Base-by-base conservation (phyloP, 2,113 vertebrate species). In the Catagonus wagneri region DNA sequence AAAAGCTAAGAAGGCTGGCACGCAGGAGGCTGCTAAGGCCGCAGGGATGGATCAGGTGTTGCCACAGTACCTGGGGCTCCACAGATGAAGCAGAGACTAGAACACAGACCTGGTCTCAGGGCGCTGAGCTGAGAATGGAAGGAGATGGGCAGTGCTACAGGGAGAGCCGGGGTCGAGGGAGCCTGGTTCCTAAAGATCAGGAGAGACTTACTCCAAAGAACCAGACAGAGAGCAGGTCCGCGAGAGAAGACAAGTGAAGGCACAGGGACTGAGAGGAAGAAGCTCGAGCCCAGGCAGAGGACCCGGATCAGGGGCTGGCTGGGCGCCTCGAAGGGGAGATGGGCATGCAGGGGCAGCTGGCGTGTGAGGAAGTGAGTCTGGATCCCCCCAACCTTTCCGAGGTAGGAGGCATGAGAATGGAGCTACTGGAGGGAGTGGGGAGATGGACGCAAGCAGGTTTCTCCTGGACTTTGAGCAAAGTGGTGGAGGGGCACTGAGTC, bases 31-130 rank as follows among this genome's bases (percentile, higher is more conserved):
- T 14, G 60, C 14, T 27, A 22, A 17, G 65, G 61, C 50, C 75
- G 20, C 58, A 20, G 7, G 69, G 19, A n/a, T 3, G 19, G 23
- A 12, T 12, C 23, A 15, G 25, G 6, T 3, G 32, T n/a, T 11
- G 19, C 22, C n/a, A 16, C 0, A 0, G 36, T 10, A 5, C 34
- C 6, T 36, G 52, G 2, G 34, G 56, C 25, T 2, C 19, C 4
- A 1, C 1, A 14, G 71, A 9, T 9, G 32, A 68, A 16, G 52
- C 3, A 3, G 52, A 25, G 29, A 19, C 7, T 6, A 3, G 0
- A 6, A 7, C 22, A 29, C 11, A 50, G 88, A 17, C 0, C 1
- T 1, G 27, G 39, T 27, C 36, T 66, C 34, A 3, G 32, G 32
- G 56, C 6, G 50, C 78, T 14, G 10, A 16, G 56, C 36, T 78